phyloP scores from a whole-genome alignment of 2,888 invertebrate species.

The Agriopis leucophaearia region DNA sequence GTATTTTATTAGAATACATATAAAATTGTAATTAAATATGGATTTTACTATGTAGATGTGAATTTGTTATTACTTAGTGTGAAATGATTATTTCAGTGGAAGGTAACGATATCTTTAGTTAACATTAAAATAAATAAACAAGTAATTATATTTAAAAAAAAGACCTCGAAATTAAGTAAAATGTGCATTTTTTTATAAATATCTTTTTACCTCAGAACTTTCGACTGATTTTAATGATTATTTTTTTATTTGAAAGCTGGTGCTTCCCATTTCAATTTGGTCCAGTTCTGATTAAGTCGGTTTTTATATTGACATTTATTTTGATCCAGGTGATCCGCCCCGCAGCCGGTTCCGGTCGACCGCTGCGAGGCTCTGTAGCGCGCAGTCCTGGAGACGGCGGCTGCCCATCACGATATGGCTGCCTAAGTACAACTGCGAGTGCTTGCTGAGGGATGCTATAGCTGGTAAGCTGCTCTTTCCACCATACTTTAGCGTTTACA shows the following conservation, averaged over 20 bases:
- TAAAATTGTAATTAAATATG: constrained; percentile 2
- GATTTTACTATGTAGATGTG: constrained; percentile 4
- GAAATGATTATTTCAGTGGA: constrained; percentile 39
- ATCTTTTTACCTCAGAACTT: too few relatives aligned
- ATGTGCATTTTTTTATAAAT: too few relatives aligned
- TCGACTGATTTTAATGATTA: too few relatives aligned
- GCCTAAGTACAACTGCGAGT: constrained; percentile 89
- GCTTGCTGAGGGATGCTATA: constrained; percentile 91
- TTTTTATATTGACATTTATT: too few relatives aligned
- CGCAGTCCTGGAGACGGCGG: constrained; percentile 78
- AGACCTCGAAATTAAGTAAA: too few relatives aligned
- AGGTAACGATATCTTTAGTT: constrained; percentile 41
- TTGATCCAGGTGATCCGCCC: constrained; percentile 54
- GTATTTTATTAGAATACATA: background rate
- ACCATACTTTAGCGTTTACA: background rate
- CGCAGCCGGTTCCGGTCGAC: constrained; percentile 56
- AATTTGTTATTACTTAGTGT: background rate
- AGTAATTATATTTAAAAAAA: too few relatives aligned
- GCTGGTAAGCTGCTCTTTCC: constrained; percentile 88
- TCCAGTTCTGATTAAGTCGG: too few relatives aligned
- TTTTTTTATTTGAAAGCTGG: too few relatives aligned
- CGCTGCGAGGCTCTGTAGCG: constrained; percentile 73
- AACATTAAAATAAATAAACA: too few relatives aligned
- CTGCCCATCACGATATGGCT: constrained; percentile 92
- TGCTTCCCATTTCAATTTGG: too few relatives aligned